Percentiles rank a stretch among this genome's conserved stretches.
These are phyloP conservation scores for Saccostrea cuccullata DNA, from an alignment of 1,140 invertebrate species.

Conservation along the genomic window DNA sequence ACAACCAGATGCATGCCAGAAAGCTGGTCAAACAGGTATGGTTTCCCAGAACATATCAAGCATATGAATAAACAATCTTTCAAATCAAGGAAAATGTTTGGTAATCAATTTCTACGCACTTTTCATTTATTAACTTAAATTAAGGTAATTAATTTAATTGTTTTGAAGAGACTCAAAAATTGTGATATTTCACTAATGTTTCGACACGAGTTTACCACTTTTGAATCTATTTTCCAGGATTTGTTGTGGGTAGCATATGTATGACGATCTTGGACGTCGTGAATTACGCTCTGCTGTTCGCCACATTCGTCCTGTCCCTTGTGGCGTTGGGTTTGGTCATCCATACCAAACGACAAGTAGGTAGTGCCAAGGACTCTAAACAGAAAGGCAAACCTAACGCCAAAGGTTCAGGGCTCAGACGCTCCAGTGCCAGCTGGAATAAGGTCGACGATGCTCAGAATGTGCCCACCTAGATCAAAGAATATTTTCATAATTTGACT, in stretches of 20 bases:
- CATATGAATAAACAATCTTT: no score
- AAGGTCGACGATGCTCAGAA: slow-evolving; percentile 30
- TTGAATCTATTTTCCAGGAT: slow-evolving; percentile 14
- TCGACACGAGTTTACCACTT: background rate
- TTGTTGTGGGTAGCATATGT: slow-evolving; percentile 40
- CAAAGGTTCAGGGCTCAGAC: background rate
- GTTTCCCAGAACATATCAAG: no score
- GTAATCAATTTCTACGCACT: no score
- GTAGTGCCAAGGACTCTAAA: slow-evolving; percentile 49
- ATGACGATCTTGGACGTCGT: slow-evolving; percentile 39
- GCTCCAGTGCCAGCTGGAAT: slow-evolving; percentile 33
- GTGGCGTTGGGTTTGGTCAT: slow-evolving; percentile 50
- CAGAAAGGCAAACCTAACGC: slow-evolving; percentile 41
- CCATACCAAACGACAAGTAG: slow-evolving; percentile 51
- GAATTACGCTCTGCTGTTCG: slow-evolving; percentile 45
- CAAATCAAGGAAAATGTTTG: no score
- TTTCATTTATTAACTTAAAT: no score
- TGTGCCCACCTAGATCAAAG: background rate
- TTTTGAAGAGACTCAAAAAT: no score
- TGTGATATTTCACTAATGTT: background rate
- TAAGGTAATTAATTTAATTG: no score
- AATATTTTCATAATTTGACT: background rate
- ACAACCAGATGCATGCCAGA: background rate
- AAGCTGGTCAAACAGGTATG: background rate
- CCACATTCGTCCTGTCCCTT: slow-evolving; percentile 49